Evolutionary conservation across 2,113 vertebrate genomes (phyloP).

Genomic region (Anseranas semipalmata): DNA sequence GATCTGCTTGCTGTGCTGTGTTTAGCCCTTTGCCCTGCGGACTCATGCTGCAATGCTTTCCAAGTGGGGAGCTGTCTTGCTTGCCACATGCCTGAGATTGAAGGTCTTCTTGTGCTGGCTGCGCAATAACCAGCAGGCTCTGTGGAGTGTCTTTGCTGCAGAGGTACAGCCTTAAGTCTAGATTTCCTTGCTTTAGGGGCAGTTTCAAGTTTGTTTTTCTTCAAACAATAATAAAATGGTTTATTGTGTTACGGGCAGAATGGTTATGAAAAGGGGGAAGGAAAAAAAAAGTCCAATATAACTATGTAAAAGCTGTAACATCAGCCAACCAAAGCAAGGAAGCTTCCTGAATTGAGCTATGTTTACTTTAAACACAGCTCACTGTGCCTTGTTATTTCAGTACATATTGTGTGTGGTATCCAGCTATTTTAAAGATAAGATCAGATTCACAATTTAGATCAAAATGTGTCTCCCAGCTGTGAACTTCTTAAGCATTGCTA

Average conservation of each 20-base stretch:
- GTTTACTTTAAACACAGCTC: not conserved
- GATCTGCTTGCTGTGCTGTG: not conserved
- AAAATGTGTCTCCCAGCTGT: not conserved
- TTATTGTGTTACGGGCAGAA: not conserved
- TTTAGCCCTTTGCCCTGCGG: not conserved
- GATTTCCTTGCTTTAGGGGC: not conserved
- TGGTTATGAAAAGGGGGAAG: not conserved
- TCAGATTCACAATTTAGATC: not conserved
- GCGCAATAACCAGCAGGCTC: not conserved
- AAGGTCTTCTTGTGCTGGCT: not conserved
- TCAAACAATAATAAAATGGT: not conserved
- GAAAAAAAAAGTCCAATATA: not conserved
- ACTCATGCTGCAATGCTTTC: not conserved
- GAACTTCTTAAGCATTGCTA: not conserved
- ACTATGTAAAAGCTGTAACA: not conserved
- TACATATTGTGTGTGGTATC: not conserved
- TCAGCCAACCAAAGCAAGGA: not conserved
- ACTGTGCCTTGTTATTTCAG: not conserved
- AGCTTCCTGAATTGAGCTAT: not conserved
- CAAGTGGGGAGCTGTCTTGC: not conserved
- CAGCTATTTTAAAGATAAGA: constrained; percentile 7
- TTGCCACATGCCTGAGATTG: not conserved
- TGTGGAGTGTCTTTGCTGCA: not conserved
- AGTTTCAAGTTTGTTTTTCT: not conserved
- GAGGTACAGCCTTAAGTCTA: not conserved